Conservation (phyloP, 2,888 invertebrate genomes). For the Rugalucina vietnamica region DNA sequence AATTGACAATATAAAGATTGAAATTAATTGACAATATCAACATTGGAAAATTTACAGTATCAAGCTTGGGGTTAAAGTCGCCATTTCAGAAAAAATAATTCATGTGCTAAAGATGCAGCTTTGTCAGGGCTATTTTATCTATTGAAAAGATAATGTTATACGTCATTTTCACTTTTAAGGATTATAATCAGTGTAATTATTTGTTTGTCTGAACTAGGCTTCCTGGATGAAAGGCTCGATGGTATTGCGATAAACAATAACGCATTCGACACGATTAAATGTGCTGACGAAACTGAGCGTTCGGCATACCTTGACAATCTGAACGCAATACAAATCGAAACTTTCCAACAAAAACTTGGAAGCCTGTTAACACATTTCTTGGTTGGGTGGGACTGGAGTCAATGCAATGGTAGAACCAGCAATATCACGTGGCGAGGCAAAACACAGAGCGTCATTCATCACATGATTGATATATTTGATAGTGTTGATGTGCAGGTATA, state of each 20-base stretch:
- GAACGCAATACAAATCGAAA: conserved; percentile 49
- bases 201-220: too few relatives aligned
- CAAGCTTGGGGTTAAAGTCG: too few relatives aligned
- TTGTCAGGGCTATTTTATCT: too few relatives aligned
- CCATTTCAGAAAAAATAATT: too few relatives aligned
- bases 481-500: conserved; percentile 71
- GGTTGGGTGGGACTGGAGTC: conserved; percentile 68
- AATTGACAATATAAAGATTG: too few relatives aligned
- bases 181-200: too few relatives aligned
- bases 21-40: too few relatives aligned
- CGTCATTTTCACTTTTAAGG: too few relatives aligned
- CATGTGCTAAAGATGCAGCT: too few relatives aligned
- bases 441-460: conserved; percentile 48
- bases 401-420: conserved; percentile 32
- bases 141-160: too few relatives aligned
- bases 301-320: conserved; percentile 55
- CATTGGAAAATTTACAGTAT: too few relatives aligned
- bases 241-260: conserved; percentile 69
- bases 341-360: conserved; percentile 56
- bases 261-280: conserved; percentile 62
- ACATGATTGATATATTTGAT: conserved; percentile 72
- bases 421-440: conserved; percentile 60
- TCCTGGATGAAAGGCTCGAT: conserved; percentile 54
- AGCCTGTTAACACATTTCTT: conserved; percentile 64
- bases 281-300: conserved; percentile 30